Evolutionary conservation across 2,888 invertebrate genomes (phyloP).

Genomic region (Drepana falcataria): DNA sequence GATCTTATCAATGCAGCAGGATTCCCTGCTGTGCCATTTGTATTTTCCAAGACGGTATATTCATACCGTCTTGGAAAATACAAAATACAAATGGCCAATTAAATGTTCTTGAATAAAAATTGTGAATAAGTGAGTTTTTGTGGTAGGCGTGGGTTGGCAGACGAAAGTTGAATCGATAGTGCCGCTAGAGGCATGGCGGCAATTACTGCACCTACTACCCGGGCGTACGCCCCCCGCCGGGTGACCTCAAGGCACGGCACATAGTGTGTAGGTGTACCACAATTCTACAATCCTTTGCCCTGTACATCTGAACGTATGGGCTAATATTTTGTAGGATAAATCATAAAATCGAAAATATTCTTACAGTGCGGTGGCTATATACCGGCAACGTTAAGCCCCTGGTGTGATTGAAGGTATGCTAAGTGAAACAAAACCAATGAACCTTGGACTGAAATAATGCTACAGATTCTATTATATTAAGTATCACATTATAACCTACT

Average conservation of each 20-base stretch:
- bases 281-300: background rate
- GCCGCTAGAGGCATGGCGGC: conserved; percentile 32
- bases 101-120: background rate
- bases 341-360: too few relatives aligned
- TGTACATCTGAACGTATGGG: background rate
- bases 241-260: conserved; percentile 2
- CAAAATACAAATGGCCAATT: background rate
- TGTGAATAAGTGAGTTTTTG: conserved; percentile 1
- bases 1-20: too few relatives aligned
- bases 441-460: too few relatives aligned
- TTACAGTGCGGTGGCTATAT: too few relatives aligned
- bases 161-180: conserved; percentile 19
- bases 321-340: background rate
- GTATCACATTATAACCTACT: background rate
- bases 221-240: conserved; percentile 37
- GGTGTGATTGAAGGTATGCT: too few relatives aligned
- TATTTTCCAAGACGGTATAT: too few relatives aligned
- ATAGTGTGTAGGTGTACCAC: background rate
- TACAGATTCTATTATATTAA: background rate
- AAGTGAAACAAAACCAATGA: too few relatives aligned
- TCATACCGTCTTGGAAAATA: too few relatives aligned
- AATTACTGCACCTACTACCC: conserved; percentile 51
- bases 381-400: too few relatives aligned
- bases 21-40: too few relatives aligned
- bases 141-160: conserved; percentile 28